Base-by-base conservation (phyloP, 2,113 vertebrate genomes). In the Phyllopteryx taeniolatus region DNA sequence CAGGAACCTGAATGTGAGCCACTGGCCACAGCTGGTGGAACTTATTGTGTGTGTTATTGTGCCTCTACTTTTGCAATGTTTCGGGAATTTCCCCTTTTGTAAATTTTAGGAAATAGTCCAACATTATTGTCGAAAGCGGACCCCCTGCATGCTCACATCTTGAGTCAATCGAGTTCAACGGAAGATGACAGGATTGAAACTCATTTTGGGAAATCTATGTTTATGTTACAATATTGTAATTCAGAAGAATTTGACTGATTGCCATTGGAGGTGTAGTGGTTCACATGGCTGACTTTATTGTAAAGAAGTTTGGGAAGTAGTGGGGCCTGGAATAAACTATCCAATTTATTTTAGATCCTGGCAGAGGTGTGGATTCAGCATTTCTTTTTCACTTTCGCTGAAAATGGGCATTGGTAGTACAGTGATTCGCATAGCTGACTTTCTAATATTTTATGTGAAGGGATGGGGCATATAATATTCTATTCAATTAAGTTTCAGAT, bases 1-100 rank as follows among this genome's bases (percentile, higher is more conserved):
- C 79, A 81, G 87, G 85, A 86, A 81, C 74, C 74, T 73, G 73
- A 71, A 74, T 75, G 71, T 70, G 81, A 84, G 82, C 72, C 79
- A 76, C 76, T 70, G 77, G 68, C 72, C 74, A 84, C 81, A 87
- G 80, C 79, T 90, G 85, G 77, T 47, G 64, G 72, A 84, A 76
- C 88, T 84, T 86, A 89, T 82, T 77, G 74, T 33, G 60, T 66
- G 74, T 61, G 68, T 77, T 87, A 67, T 60, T 54, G 65, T 22
- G 35, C 13, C 67, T 67, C 62, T 63, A 11, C 66, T 60, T 68
- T 67, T 72, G 53, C 44, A 7, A 47, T 47, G 44, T 66, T 47
- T 66, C 44, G 44, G 64, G 64, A 66, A 47, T 15, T n/a, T 31
- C 42, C 43, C 64, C 44, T 35, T 46, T 46, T 66, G 64, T 14